These are phyloP conservation scores for Daubentonia madagascariensis DNA, from an alignment of 2,113 vertebrate genomes.

Conservation along the genomic window DNA sequence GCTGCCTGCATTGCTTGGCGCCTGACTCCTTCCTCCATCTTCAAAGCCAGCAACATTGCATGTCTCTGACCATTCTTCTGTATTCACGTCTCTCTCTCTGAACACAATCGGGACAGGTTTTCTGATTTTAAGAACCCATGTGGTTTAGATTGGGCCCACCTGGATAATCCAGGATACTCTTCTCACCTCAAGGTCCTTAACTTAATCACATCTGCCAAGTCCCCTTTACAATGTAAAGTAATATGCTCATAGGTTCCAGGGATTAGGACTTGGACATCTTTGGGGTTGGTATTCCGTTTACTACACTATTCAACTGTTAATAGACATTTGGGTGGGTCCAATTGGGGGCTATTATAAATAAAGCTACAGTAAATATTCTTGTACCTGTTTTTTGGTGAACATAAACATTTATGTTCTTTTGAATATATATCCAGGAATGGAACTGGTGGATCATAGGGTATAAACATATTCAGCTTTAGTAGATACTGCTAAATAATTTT, in stretches of 20 bases:
- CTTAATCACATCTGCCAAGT: not conserved
- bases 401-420: not conserved
- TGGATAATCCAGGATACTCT: not conserved
- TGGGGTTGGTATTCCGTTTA: not conserved
- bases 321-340: not conserved
- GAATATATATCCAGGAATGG: not conserved
- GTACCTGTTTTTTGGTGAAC: not conserved
- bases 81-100: not conserved
- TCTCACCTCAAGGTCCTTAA: not conserved
- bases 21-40: not conserved
- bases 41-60: not conserved
- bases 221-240: not conserved
- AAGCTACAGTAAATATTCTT: not conserved
- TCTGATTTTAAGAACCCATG: not conserved
- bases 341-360: not conserved
- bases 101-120: not conserved
- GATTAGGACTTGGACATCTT: not conserved
- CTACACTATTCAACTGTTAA: not conserved
- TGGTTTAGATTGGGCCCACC: not conserved
- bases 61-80: not conserved
- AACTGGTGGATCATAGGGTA: not conserved
- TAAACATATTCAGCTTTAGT: not conserved
- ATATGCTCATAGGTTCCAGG: not conserved
- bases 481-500: not conserved
- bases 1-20: not conserved